A percentile compares a stretch with the other conserved stretches of the same genome.
Evolutionary conservation across 1,140 invertebrate genomes (phyloP).

Genomic region (Cyphomyrmex costatus): DNA sequence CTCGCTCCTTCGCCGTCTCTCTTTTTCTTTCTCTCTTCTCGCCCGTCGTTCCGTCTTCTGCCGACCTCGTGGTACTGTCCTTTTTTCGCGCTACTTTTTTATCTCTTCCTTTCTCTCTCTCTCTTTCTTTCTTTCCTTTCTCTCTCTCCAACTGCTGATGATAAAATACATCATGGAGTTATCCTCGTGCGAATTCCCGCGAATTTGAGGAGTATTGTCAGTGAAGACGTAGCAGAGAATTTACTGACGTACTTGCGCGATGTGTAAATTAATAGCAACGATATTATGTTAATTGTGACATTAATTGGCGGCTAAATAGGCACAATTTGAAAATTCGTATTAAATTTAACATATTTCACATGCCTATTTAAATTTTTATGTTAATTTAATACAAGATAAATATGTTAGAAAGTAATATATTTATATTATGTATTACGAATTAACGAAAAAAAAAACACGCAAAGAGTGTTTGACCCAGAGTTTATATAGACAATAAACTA

Average conservation of each 20-base stretch:
- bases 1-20: conserved; percentile 18
- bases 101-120: conserved; percentile 5
- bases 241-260: not conserved
- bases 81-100: conserved; percentile 34
- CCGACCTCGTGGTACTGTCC: conserved; percentile 2
- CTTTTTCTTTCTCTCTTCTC: not conserved
- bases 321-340: too few species aligned
- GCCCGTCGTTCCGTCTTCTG: conserved; percentile 38
- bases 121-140: conserved; percentile 29
- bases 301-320: not conserved
- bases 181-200: conserved; percentile 22
- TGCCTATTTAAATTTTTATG: too few species aligned
- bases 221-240: conserved; percentile 28
- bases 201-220: conserved; percentile 34
- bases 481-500: too few species aligned
- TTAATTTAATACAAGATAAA: too few species aligned
- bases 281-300: not conserved
- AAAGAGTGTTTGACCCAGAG: too few species aligned
- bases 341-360: too few species aligned
- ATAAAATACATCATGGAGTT: conserved; percentile 80
- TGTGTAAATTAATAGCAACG: not conserved
- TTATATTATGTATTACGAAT: too few species aligned
- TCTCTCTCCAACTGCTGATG: conserved; percentile 63
- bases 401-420: too few species aligned
- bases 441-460: too few species aligned